These are phyloP conservation scores for Callithrix jacchus DNA, from an alignment of 2,113 vertebrate species.

Conservation along the genomic window DNA sequence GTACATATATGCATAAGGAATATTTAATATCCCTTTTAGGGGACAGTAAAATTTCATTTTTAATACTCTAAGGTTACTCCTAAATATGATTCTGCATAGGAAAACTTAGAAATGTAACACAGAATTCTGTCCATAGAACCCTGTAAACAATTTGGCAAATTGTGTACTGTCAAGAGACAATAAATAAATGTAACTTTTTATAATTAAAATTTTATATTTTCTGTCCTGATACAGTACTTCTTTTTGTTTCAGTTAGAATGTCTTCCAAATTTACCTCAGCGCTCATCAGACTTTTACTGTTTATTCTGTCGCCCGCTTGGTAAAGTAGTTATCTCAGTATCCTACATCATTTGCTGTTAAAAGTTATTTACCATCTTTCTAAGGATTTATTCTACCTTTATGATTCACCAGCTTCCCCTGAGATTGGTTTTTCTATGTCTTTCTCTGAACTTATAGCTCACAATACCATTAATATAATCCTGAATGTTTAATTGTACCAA, in stretches of 20 bases:
- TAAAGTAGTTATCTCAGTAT: not conserved
- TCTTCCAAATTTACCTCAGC: not conserved
- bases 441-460: not conserved
- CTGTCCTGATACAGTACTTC: not conserved
- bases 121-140: not conserved
- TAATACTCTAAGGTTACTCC: not conserved
- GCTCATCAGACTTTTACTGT: not conserved
- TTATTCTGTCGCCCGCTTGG: not conserved
- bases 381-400: not conserved
- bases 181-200: not conserved
- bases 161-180: not conserved
- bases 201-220: not conserved
- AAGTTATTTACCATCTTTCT: not conserved
- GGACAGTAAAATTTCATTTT: not conserved
- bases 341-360: not conserved
- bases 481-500: constrained; percentile 20
- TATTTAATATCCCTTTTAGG: not conserved
- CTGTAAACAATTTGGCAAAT: not conserved
- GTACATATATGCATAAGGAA: not conserved
- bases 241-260: not conserved
- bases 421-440: not conserved
- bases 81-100: not conserved
- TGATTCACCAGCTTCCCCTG: not conserved
- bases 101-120: not conserved
- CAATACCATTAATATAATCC: not conserved